phyloP scores from a whole-genome alignment of 1,140 invertebrate genomes.

The Procambarus clarkii region DNA sequence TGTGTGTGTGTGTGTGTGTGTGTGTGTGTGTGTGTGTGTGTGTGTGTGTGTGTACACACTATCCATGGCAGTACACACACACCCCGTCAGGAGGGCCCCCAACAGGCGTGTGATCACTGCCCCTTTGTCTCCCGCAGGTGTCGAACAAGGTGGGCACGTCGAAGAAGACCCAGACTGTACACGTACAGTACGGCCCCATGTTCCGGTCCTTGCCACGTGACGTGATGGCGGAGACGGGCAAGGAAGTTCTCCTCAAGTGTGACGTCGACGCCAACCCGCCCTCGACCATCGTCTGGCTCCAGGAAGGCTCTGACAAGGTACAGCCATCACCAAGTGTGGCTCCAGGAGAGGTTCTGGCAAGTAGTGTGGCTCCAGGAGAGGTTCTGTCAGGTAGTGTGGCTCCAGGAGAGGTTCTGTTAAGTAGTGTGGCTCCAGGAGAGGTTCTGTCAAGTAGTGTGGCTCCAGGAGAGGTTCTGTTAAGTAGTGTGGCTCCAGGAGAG shows the following conservation, averaged over 20 bases:
- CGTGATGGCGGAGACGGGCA: slow-evolving; percentile 61
- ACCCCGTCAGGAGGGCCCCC: no score
- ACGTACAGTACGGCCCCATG: slow-evolving; percentile 66
- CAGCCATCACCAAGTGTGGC: no score
- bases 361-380: no score
- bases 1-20: background rate
- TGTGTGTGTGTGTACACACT: background rate
- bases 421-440: no score
- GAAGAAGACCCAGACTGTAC: slow-evolving; percentile 65
- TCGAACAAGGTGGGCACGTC: slow-evolving; percentile 41
- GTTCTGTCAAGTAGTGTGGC: no score
- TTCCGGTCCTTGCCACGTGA: slow-evolving; percentile 61
- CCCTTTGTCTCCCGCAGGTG: background rate
- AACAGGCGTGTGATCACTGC: no score
- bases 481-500: no score
- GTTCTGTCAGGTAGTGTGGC: no score
- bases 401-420: no score
- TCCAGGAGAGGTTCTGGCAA: no score
- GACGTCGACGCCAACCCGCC: slow-evolving; percentile 64
- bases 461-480: no score
- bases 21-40: background rate
- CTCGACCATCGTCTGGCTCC: slow-evolving; percentile 61
- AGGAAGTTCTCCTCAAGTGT: slow-evolving; percentile 63
- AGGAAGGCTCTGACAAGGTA: slow-evolving; percentile 64
- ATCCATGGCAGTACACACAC: no score